Evolutionary conservation across 2,113 vertebrate genomes (phyloP).

Genomic region (Silurus glanis): DNA sequence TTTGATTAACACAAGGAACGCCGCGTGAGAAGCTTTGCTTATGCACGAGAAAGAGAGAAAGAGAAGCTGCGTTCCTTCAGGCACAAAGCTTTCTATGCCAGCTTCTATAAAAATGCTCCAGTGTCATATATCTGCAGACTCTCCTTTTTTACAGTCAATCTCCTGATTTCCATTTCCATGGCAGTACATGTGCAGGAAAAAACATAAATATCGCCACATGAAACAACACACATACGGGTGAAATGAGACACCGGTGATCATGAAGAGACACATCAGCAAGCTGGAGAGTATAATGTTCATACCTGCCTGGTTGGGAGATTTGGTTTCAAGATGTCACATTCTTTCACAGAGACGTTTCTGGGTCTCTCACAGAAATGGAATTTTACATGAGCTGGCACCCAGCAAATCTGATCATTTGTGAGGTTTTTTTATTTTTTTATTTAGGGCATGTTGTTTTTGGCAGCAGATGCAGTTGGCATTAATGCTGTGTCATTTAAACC

Average conservation of each 20-base stretch:
- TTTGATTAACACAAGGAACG: constrained; percentile 58
- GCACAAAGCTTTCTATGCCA: neutral
- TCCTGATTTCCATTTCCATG: constrained; percentile 41
- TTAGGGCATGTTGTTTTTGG: constrained; percentile 36
- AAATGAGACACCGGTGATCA: constrained; percentile 66
- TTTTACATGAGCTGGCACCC: constrained; percentile 33
- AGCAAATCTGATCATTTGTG: constrained; percentile 22
- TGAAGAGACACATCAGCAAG: constrained; percentile 58
- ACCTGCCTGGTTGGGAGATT: constrained; percentile 40
- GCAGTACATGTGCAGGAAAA: constrained; percentile 33
- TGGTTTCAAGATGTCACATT: constrained; percentile 36
- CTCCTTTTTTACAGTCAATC: neutral
- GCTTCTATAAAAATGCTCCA: constrained; percentile 46
- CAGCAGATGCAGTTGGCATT: neutral
- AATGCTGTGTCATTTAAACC: constrained; percentile 20
- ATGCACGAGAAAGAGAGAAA: neutral
- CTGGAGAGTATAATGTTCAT: constrained; percentile 24
- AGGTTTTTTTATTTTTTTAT: constrained; percentile 22
- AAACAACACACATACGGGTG: constrained; percentile 51
- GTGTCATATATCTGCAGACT: neutral
- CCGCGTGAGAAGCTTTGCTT: constrained; percentile 43
- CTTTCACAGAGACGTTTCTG: constrained; percentile 22
- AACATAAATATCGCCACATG: constrained; percentile 52
- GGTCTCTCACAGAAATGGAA: constrained; percentile 21
- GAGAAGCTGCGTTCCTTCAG: neutral